Evolutionary conservation across 2,113 vertebrate genomes (phyloP).

Genomic region (human (Homo sapiens)): DNA sequence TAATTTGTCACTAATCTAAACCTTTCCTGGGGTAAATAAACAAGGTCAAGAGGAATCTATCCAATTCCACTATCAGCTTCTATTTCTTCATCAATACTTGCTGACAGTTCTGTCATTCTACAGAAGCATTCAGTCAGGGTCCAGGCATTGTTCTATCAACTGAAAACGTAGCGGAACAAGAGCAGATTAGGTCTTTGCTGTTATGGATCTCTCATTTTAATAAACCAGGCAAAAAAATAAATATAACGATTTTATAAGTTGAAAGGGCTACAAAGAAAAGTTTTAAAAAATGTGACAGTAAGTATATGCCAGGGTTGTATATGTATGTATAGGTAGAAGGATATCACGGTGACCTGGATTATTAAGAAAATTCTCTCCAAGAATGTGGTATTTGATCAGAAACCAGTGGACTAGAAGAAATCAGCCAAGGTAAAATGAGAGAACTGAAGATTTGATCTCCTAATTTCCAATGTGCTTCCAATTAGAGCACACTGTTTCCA

Average conservation of each 20-base stretch:
- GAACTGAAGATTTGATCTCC: rapidly evolving
- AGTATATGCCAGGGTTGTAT: not conserved
- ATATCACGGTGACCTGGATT: rapidly evolving
- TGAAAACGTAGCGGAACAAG: not conserved
- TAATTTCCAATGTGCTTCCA: not conserved
- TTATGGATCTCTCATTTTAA: not conserved
- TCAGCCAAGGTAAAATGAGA: not conserved
- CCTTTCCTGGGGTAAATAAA: not conserved
- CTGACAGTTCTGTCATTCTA: not conserved
- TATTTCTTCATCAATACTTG: not conserved
- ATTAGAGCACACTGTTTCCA: not conserved
- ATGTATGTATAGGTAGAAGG: rapidly evolving
- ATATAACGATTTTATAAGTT: not conserved
- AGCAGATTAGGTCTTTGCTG: not conserved
- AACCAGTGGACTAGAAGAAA: not conserved
- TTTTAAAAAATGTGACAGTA: not conserved
- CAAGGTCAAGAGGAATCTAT: not conserved
- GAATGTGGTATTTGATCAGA: not conserved
- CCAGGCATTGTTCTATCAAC: not conserved
- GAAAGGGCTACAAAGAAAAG: not conserved
- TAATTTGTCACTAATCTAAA: not conserved
- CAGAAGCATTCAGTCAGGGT: not conserved
- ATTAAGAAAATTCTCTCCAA: not conserved
- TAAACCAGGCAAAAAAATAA: not conserved
- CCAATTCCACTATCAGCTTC: not conserved